Percentiles rank a stretch among this genome's conserved stretches.
phyloP scores from a whole-genome alignment of 2,113 vertebrate genomes.

The Tapirus terrestris region DNA sequence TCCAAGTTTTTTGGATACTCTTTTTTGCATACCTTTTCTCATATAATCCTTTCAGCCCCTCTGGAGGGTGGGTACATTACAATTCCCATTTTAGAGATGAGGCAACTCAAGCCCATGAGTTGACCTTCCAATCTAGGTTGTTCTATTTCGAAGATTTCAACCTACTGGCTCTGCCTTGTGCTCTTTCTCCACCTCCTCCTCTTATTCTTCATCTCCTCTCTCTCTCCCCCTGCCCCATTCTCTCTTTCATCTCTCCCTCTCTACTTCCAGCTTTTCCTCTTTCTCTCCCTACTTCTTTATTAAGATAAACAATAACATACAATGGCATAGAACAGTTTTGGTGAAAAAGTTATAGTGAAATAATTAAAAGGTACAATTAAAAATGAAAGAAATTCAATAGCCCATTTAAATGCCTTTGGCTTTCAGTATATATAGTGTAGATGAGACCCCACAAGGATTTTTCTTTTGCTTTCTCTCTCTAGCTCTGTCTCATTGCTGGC shows the following conservation, averaged over 20 bases:
- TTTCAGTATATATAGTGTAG: neutral
- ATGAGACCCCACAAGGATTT: neutral
- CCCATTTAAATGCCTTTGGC: neutral
- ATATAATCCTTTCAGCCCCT: neutral
- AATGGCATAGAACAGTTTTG: neutral
- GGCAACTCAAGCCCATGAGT: neutral
- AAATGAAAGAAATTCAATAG: neutral
- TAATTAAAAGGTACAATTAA: slow-evolving; percentile 4
- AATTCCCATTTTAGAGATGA: slow-evolving; percentile 17
- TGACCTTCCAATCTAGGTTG: neutral
- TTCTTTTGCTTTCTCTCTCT: no score
- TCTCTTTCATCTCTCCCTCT: neutral
- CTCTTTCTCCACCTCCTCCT: no score
- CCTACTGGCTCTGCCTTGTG: neutral
- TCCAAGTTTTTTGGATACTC: neutral
- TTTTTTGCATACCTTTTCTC: neutral
- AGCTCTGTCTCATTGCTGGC: neutral
- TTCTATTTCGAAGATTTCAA: neutral
- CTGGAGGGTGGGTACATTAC: neutral
- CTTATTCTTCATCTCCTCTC: no score
- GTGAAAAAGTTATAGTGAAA: neutral
- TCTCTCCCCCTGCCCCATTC: neutral
- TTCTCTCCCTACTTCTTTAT: neutral
- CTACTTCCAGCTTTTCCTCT: neutral
- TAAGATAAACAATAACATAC: neutral